Evolutionary conservation across 2,888 invertebrate genomes (phyloP).

Genomic region (Caenorhabditis sp.): DNA sequence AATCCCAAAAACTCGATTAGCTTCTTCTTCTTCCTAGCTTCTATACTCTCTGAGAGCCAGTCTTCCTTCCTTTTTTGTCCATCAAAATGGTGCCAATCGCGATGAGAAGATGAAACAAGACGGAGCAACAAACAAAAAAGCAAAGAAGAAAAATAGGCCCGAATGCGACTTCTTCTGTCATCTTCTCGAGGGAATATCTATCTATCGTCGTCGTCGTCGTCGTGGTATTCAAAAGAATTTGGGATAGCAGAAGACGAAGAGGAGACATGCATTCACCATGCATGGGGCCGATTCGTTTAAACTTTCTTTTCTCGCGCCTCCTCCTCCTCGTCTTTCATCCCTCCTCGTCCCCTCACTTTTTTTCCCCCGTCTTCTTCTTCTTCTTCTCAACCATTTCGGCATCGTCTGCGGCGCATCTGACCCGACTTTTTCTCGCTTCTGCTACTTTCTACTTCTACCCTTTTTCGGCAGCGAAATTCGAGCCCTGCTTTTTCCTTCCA

Average conservation of each 20-base stretch:
- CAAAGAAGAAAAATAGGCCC: constrained; percentile 32
- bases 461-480: constrained; percentile 36
- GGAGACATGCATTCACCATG: constrained; percentile 53
- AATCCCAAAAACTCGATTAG: constrained; percentile 43
- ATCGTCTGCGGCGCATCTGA: constrained; percentile 32
- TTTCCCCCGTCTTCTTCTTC: constrained; percentile 20
- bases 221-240: constrained; percentile 54
- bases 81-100: constrained; percentile 44
- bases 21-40: neutral
- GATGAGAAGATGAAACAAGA: constrained; percentile 30
- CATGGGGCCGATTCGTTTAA: constrained; percentile 56
- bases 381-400: constrained; percentile 36
- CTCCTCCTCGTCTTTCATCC: constrained; percentile 24
- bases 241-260: constrained; percentile 20
- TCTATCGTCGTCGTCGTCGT: constrained; percentile 1
- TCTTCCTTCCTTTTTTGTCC: constrained; percentile 35
- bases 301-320: constrained; percentile 57
- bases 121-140: constrained; percentile 50
- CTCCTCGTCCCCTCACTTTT: constrained; percentile 29
- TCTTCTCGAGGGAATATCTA: constrained; percentile 58
- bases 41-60: neutral
- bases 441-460: constrained; percentile 6
- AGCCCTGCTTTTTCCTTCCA: constrained; percentile 29
- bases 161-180: constrained; percentile 38
- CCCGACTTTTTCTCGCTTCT: constrained; percentile 35